These are phyloP conservation scores for Epiblema foenella DNA, from an alignment of 2,888 invertebrate species.

Conservation along the genomic window DNA sequence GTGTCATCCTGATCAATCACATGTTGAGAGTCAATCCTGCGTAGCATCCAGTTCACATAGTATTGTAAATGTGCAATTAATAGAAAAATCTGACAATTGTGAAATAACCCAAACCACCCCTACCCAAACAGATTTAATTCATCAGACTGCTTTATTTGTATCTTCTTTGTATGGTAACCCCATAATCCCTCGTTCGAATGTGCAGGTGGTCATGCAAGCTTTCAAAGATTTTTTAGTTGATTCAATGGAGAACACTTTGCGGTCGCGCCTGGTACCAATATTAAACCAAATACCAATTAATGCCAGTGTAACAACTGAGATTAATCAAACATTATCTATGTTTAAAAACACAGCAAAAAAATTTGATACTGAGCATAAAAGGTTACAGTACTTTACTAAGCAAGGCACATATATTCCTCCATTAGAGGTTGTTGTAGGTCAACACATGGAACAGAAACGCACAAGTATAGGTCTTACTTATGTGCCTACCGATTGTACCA, in stretches of 20 bases:
- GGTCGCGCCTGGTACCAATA: background rate
- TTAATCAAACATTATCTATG: conserved; percentile 4
- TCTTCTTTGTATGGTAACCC: conserved; percentile 26
- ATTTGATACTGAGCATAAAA: conserved; percentile 1
- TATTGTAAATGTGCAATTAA: background rate
- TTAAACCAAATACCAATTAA: background rate
- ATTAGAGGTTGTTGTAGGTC: conserved; percentile 1
- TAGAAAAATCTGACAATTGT: background rate
- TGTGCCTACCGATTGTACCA: conserved; percentile 1
- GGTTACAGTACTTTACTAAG: background rate
- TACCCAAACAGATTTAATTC: conserved; percentile 9
- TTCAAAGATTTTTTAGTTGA: background rate
- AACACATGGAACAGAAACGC: conserved; percentile 13
- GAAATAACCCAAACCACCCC: background rate
- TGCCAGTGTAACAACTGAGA: background rate
- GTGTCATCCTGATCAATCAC: background rate
- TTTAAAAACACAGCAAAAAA: background rate
- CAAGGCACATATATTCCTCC: background rate
- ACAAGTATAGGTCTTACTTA: conserved; percentile 6
- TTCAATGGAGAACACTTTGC: background rate
- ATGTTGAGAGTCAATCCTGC: background rate
- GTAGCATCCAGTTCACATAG: conserved; percentile 2
- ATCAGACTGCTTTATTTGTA: conserved; percentile 18
- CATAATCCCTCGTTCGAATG: conserved; percentile 19
- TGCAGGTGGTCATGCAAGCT: background rate